Percentiles rank a stretch among this genome's conserved stretches.
phyloP scores from a whole-genome alignment of 1,140 invertebrate genomes.

The Drosophila subobscura region DNA sequence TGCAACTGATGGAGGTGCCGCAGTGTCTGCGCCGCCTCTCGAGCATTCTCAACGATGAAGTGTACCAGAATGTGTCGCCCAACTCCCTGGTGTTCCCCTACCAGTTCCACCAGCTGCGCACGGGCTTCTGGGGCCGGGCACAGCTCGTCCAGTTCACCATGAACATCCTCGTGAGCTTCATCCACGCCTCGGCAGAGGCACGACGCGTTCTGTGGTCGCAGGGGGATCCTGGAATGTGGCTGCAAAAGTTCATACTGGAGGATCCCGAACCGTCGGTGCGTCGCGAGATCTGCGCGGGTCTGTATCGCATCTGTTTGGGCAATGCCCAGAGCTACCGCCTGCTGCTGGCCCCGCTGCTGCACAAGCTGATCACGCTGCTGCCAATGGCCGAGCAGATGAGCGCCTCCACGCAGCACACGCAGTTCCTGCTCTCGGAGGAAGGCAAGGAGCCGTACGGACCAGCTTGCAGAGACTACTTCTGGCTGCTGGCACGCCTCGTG shows the following conservation, averaged over 20 bases:
- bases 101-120: slow-evolving; percentile 90
- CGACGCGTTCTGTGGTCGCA: slow-evolving; percentile 87
- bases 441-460: slow-evolving; percentile 96
- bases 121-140: slow-evolving; percentile 93
- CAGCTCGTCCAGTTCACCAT: slow-evolving; percentile 93
- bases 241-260: slow-evolving; percentile 91
- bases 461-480: slow-evolving; percentile 96
- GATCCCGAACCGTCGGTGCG: slow-evolving; percentile 94
- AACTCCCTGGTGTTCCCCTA: slow-evolving; percentile 86
- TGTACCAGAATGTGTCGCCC: slow-evolving; percentile 84
- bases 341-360: slow-evolving; percentile 90
- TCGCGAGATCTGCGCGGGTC: slow-evolving; percentile 93
- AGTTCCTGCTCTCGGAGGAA: slow-evolving; percentile 88
- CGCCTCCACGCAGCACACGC: slow-evolving; percentile 85
- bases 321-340: slow-evolving; percentile 86
- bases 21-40: slow-evolving; percentile 92
- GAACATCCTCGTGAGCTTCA: slow-evolving; percentile 92
- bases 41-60: slow-evolving; percentile 94
- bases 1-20: slow-evolving; percentile 92
- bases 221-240: slow-evolving; percentile 88
- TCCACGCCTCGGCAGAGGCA: slow-evolving; percentile 89
- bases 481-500: slow-evolving; percentile 93
- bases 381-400: slow-evolving; percentile 93
- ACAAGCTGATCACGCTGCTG: slow-evolving; percentile 91
- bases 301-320: slow-evolving; percentile 93